Conservation (phyloP, 2,113 vertebrate species). For the Lepidothrix coronata region DNA sequence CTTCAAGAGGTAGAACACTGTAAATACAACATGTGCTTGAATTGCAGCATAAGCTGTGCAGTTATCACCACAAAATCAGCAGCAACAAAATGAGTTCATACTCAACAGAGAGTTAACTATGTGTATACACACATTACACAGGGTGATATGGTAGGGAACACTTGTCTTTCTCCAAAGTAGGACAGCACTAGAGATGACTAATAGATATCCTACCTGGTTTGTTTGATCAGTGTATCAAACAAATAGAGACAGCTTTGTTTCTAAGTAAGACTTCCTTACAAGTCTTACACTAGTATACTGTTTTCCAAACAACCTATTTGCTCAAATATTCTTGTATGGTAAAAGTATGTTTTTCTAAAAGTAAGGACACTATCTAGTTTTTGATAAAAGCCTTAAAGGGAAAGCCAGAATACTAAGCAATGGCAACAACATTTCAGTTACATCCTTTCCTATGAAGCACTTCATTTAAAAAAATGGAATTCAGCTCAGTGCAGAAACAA, state of each 20-base stretch:
- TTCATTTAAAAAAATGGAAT: neutral
- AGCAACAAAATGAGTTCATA: neutral
- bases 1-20: neutral
- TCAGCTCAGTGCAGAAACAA: neutral
- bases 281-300: neutral
- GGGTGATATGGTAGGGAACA: neutral
- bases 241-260: neutral
- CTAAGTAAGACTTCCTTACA: neutral
- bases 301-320: neutral
- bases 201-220: neutral
- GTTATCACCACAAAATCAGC: neutral
- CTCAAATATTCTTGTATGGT: neutral
- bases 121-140: neutral
- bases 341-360: neutral
- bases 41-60: neutral
- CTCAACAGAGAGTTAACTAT: neutral
- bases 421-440: neutral
- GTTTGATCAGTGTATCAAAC: neutral
- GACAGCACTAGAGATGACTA: neutral
- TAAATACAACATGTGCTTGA: neutral
- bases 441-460: neutral
- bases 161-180: neutral
- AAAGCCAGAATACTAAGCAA: neutral
- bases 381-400: neutral
- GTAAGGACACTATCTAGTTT: neutral